Evolutionary conservation across 2,797 vertebrate genomes (phyloP).

Genomic region (Mormyrus hasselquistii): DNA sequence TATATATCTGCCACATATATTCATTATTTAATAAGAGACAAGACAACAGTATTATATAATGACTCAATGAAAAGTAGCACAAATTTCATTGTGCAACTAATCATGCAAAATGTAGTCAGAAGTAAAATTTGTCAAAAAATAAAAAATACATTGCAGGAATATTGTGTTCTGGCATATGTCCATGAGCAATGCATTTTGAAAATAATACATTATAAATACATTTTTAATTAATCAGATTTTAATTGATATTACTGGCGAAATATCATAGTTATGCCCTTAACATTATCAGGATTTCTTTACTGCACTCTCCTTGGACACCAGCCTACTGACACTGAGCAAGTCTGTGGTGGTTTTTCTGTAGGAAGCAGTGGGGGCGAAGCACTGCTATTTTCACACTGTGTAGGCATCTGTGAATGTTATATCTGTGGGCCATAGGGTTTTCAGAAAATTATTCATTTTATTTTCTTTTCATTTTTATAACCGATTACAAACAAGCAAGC

Average conservation of each 20-base stretch:
- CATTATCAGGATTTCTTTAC: not conserved
- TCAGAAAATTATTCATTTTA: constrained; percentile 1
- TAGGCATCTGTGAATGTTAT: constrained; percentile 19
- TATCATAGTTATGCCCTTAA: not conserved
- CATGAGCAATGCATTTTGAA: not conserved
- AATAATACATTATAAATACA: not conserved
- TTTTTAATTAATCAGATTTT: not conserved
- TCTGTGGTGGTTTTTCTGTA: constrained; percentile 12
- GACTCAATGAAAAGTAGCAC: not conserved
- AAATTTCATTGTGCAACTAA: not conserved
- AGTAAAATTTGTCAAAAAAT: not conserved
- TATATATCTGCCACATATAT: not conserved
- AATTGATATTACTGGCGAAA: not conserved
- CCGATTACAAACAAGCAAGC: not conserved
- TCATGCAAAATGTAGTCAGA: not conserved
- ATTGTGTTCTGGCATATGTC: not conserved
- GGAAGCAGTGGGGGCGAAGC: constrained; percentile 13
- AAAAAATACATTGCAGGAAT: not conserved
- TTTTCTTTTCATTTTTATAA: not conserved
- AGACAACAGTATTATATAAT: not conserved
- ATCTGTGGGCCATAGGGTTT: constrained; percentile 13
- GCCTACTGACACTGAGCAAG: not conserved
- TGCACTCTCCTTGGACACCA: not conserved
- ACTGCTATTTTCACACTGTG: constrained; percentile 14
- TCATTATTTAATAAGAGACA: not conserved